A percentile compares a stretch with the other conserved stretches of the same genome.
These are phyloP conservation scores for Fragum whitleyi DNA, from an alignment of 2,888 invertebrate species.

Conservation along the genomic window DNA sequence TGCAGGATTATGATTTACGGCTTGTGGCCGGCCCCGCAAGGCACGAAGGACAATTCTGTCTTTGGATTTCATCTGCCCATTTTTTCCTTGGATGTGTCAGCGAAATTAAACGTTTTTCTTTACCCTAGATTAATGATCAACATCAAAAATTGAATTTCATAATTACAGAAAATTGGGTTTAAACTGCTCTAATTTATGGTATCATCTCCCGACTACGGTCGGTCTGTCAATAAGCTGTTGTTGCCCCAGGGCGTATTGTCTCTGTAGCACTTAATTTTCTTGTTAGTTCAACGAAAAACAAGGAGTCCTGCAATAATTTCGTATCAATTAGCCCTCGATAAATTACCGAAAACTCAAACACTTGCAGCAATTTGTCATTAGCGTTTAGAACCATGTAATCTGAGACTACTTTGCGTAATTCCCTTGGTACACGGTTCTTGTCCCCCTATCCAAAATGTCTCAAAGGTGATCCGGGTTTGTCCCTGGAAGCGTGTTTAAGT, in stretches of 20 bases:
- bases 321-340: constrained; percentile 41
- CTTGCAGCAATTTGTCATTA: constrained; percentile 62
- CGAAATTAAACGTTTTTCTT: constrained; percentile 30
- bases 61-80: constrained; percentile 25
- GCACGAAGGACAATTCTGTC: constrained; percentile 24
- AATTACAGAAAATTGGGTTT: constrained; percentile 32
- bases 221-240: constrained; percentile 11
- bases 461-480: constrained; percentile 36
- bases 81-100: constrained; percentile 12
- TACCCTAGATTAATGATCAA: constrained; percentile 11
- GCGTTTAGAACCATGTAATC: constrained; percentile 47
- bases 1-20: constrained; percentile 24
- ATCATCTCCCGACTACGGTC: constrained; percentile 21
- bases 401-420: constrained; percentile 23
- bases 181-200: constrained; percentile 39
- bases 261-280: constrained; percentile 35
- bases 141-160: constrained; percentile 36
- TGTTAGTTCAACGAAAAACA: constrained; percentile 41
- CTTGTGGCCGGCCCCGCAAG: constrained; percentile 13
- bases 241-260: constrained; percentile 36
- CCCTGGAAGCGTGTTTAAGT: constrained; percentile 40
- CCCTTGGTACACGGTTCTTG: constrained; percentile 10
- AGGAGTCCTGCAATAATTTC: constrained; percentile 43
- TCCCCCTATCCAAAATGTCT: constrained; percentile 13
- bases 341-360: constrained; percentile 44